Evolutionary conservation across 2,113 vertebrate genomes (phyloP), one percentile per base, ranked within the genome.

Genomic region (Condylura cristata): DNA sequence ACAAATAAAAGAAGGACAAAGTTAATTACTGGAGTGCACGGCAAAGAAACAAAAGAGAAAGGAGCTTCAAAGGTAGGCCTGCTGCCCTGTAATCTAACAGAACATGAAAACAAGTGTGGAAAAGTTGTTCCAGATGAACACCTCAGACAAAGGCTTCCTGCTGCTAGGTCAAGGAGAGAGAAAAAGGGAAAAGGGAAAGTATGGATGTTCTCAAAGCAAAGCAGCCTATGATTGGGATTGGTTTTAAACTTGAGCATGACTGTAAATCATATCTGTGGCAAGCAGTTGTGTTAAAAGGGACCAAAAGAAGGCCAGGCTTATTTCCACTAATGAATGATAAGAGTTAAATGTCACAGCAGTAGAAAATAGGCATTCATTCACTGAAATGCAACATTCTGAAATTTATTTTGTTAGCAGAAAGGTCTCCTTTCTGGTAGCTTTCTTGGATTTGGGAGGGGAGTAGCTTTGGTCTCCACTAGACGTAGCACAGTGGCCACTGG

Each of bases 1-100:
- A 99, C 99, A 99, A 99, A 99, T 99, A 99, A 99, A 99, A 99
- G 99, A 99, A 99, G 99, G 99, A 99, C 99, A 99, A 99, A 99
- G 99, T 99, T 99, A 99, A 99, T 99, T 99, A 99, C 99, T 99
- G 99, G 99, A 99, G 99, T 99, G 99, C 99, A 99, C 99, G 97
- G 99, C 99, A 98, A 98, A 98, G 99, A 99, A 99, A 99, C 99
- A 99, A 99, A 99, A 99, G 99, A 98, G 98, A 98, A 99, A 97
- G 97, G 98, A 98, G 98, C 99, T 99, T 99, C 99, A 99, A 99
- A 99, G 99, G 99, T 99, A 98, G 98, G 98, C 98, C 99, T 98
- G 98, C 99, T 99, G 99, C 99, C 99, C 99, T 99, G 99, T 99
- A 99, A 99, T 99, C 99, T 99, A 99, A 99, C 99, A 98, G 99